Evolutionary conservation across 2,888 invertebrate genomes (phyloP), one percentile per base, ranked within the genome.

Genomic region (Lumbricus terrestris): DNA sequence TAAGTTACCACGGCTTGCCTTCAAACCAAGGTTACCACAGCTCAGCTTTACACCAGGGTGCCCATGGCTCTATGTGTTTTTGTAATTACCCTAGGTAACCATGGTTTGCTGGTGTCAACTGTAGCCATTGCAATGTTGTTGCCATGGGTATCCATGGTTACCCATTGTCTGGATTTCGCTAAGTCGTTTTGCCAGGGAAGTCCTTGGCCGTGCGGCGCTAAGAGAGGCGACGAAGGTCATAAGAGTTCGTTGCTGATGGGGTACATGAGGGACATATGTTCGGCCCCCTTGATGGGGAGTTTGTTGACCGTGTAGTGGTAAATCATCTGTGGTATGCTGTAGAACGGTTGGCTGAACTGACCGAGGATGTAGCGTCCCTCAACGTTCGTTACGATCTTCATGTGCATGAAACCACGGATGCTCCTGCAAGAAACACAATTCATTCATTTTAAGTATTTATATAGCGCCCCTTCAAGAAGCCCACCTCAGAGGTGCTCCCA

Each of bases 341-440:
- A 96, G 95, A 98, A 99, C 38, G 98, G 98, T 92, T 98, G 97
- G 94, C 98, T 97, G 94, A 98, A 98, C 94, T 97, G 97, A 13
- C 98, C 98, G 93, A 99, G 95, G 90, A 98, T 97, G 95, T 97
- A 98, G 91, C 97, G 97, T 91, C 97, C 97, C 93, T 96, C 96
- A 93, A 97, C 97, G 85, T 92, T 97, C 20, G 89, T 69, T 20
- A 94, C 94, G 92, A 99, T 98, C 93, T 98, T 96, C 97, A 99
- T 98, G 95, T 99, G 98, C 97, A 99, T 98, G 94, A 98, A 98
- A 89, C 98, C 98, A 94, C 97, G 96, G 90, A 97, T 97, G 94
- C 98, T 98, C 95, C 98, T 98, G 93, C 16, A 93, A n/a, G n/a
- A n/a, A n/a, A n/a, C n/a, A n/a, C n/a, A n/a, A n/a, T n/a, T n/a